These are phyloP conservation scores for Laticauda colubrina DNA, from an alignment of 2,113 vertebrate species.

Conservation along the genomic window DNA sequence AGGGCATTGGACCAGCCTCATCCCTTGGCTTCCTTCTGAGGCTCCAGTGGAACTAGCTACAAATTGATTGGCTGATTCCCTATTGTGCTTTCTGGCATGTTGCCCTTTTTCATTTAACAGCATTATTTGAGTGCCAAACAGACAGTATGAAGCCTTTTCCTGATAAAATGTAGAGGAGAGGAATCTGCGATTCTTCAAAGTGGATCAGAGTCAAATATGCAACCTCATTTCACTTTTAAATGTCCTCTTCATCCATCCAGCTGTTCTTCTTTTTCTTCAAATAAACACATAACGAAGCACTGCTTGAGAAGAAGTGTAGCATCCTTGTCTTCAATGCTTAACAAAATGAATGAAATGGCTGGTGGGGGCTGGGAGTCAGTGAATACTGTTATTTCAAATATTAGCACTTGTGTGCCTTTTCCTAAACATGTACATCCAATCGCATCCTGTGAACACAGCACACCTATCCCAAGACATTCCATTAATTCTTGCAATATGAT, in stretches of 20 bases:
- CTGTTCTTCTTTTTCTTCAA: neutral
- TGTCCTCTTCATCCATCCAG: neutral
- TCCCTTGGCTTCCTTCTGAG: neutral
- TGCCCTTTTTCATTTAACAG: neutral
- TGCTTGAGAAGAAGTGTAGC: neutral
- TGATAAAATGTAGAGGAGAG: neutral
- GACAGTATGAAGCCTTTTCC: neutral
- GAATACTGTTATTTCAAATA: neutral
- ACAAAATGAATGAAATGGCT: neutral
- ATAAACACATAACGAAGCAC: neutral
- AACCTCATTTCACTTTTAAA: neutral
- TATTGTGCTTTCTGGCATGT: neutral
- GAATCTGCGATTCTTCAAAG: neutral
- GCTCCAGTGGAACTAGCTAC: neutral
- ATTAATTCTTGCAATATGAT: neutral
- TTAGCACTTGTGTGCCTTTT: neutral
- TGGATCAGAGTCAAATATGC: neutral
- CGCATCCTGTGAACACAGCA: neutral
- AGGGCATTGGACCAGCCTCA: neutral
- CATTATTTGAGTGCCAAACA: slow-evolving; percentile 4
- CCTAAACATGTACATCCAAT: neutral
- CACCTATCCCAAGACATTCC: neutral
- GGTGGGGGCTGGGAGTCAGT: neutral
- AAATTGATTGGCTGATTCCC: neutral
- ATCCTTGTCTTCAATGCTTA: neutral